Base-by-base conservation (phyloP, 37 sponge, comb jelly and placozoan species). In the Beroe ovata region DNA sequence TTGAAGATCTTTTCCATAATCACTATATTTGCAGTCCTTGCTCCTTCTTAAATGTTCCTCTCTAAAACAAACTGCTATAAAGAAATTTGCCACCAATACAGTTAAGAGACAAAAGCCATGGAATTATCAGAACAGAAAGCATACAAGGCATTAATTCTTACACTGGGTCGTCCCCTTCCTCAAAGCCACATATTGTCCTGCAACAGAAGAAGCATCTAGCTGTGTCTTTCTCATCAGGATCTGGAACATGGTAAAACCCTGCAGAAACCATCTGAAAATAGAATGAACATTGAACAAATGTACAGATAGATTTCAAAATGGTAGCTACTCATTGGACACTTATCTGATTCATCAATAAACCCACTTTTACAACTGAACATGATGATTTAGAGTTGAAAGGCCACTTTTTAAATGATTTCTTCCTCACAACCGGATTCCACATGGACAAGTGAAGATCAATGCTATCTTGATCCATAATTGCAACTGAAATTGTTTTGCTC, bases 121-220 rank as follows among this genome's bases (percentile, higher is more conserved):
- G n/a, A n/a, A n/a, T n/a, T n/a, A n/a, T n/a, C n/a, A n/a, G n/a
- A n/a, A n/a, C n/a, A n/a, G n/a, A n/a, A n/a, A n/a, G n/a, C n/a
- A n/a, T n/a, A n/a, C n/a, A n/a, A n/a, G n/a, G n/a, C 59, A 63
- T 11, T 26, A 11, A 14, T 71, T 8, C 84, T 77, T 77, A 77
- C 84, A 77, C 23, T 25, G 84, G 84, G 2, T 77, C 84, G 41
- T 77, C 84, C 0, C 84, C 84, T 35, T 77, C 84, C 23, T 77
- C 84, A 42, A 77, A 77, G 20, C 84, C 84, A 42, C 84, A 77
- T 19, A 77, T 77, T 3, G 84, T 77, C 0, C 84, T n/a, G 38
- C 84, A 77, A 35, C 84, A 77, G 47, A 32, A 77, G 54, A 40
- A 77, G 41, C 84, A 77, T 23, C 84, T 11, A 4, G 54, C 84